phyloP scores from a whole-genome alignment of 2,113 vertebrate genomes.

The Circaetus cinerascens region DNA sequence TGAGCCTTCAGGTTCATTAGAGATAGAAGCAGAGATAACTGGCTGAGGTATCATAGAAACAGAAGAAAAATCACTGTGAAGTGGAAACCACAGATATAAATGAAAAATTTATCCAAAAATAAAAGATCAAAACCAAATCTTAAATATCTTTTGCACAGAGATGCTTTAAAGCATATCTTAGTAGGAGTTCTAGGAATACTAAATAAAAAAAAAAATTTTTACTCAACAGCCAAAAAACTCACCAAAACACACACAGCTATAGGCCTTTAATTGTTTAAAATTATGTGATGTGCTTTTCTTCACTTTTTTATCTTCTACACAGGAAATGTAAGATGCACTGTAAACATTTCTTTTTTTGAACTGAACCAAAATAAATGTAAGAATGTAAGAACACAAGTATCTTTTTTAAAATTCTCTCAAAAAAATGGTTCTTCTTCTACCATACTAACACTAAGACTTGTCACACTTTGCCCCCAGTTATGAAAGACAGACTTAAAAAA shows the following conservation, averaged over 20 bases:
- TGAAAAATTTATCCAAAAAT: background rate
- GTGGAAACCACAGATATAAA: background rate
- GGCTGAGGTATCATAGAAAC: background rate
- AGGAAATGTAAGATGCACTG: background rate
- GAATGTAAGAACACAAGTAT: background rate
- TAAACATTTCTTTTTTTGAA: background rate
- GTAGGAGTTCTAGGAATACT: background rate
- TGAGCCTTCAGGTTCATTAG: background rate
- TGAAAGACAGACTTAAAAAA: background rate
- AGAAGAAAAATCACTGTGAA: background rate
- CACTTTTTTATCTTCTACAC: background rate
- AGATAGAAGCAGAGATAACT: background rate
- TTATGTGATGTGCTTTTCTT: background rate
- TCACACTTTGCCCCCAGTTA: fast-evolving
- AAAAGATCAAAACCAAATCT: background rate
- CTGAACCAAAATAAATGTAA: background rate
- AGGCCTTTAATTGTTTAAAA: background rate
- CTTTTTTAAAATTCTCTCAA: background rate
- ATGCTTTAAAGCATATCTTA: background rate
- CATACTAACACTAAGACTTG: background rate
- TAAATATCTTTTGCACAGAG: background rate
- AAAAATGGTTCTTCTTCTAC: background rate
- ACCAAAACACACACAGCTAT: background rate
- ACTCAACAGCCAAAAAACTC: background rate
- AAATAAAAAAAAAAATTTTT: background rate